phyloP scores from a whole-genome alignment of 2,888 invertebrate species.

The Anoplius nigerrimus region DNA sequence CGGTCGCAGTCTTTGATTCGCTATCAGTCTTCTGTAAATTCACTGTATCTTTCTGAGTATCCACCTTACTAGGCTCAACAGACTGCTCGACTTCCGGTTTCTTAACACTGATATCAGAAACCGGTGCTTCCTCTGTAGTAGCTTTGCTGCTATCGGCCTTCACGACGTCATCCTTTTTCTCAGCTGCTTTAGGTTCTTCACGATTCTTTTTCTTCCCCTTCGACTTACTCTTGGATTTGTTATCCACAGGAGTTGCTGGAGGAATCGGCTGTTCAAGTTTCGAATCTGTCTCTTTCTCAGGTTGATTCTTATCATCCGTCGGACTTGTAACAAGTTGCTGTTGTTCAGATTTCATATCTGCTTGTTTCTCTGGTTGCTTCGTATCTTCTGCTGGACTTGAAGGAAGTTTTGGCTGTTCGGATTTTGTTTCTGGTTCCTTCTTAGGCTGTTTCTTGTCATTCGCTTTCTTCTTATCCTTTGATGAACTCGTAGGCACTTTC shows the following conservation, averaged over 20 bases:
- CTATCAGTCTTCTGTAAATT: constrained; percentile 10
- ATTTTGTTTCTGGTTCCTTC: no score
- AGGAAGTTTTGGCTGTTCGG: no score
- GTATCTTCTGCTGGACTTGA: no score
- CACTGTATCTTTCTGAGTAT: constrained; percentile 1
- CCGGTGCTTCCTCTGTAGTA: no score
- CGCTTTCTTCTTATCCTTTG: background rate
- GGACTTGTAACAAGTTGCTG: constrained; percentile 1
- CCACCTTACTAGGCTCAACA: background rate
- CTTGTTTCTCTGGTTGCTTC: no score
- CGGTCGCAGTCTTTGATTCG: background rate
- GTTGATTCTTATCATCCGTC: constrained; percentile 14
- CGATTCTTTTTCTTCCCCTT: constrained; percentile 7
- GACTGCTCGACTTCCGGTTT: background rate
- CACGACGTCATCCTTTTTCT: background rate
- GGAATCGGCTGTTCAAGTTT: no score
- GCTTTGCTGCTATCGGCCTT: no score
- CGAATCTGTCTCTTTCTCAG: constrained; percentile 12
- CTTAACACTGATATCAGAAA: no score
- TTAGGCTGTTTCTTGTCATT: constrained; percentile 2
- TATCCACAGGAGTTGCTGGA: background rate
- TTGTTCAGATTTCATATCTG: no score
- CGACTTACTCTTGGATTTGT: constrained; percentile 9
- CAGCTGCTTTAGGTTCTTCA: background rate
- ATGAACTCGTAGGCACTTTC: background rate